Percentiles rank a stretch among this genome's conserved stretches.
These are phyloP conservation scores for Amiota communis DNA, from an alignment of 2,888 invertebrate genomes.

Conservation along the genomic window DNA sequence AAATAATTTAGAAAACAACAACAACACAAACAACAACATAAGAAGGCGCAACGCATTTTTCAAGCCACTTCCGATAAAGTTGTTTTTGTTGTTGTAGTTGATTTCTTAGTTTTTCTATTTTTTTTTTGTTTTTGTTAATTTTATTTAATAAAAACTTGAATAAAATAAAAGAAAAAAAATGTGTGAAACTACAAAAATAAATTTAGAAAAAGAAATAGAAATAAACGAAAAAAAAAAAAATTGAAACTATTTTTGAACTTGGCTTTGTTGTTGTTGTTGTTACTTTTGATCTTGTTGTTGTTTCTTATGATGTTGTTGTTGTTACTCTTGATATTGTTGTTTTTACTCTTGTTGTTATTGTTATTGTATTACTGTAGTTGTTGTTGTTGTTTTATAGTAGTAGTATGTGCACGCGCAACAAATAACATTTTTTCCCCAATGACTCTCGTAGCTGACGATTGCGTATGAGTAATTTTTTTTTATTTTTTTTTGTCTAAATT, in stretches of 20 bases:
- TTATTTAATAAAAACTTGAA: conserved; percentile 16
- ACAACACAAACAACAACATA: background rate
- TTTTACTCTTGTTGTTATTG: background rate
- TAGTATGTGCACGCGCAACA: conserved; percentile 4
- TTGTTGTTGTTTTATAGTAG: background rate
- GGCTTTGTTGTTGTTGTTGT: conserved; percentile 19
- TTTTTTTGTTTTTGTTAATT: too few species aligned
- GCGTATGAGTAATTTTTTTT: conserved; percentile 32
- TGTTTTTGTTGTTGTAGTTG: background rate
- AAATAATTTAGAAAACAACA: too few species aligned
- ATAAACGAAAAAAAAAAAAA: conserved; percentile 6
- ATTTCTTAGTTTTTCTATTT: too few species aligned
- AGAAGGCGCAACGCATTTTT: conserved; percentile 25
- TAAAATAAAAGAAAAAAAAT: background rate
- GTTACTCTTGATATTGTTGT: background rate
- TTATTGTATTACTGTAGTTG: background rate
- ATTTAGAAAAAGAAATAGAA: background rate
- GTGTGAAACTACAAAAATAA: background rate
- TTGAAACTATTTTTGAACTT: conserved; percentile 17
- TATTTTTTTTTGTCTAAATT: conserved; percentile 16
- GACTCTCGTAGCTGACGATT: background rate
- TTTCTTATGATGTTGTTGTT: background rate
- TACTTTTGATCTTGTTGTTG: background rate
- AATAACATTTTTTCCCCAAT: conserved; percentile 42
- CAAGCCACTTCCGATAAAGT: conserved; percentile 26